phyloP scores from a whole-genome alignment of 2,888 invertebrate species.

The Tyria jacobaeae region DNA sequence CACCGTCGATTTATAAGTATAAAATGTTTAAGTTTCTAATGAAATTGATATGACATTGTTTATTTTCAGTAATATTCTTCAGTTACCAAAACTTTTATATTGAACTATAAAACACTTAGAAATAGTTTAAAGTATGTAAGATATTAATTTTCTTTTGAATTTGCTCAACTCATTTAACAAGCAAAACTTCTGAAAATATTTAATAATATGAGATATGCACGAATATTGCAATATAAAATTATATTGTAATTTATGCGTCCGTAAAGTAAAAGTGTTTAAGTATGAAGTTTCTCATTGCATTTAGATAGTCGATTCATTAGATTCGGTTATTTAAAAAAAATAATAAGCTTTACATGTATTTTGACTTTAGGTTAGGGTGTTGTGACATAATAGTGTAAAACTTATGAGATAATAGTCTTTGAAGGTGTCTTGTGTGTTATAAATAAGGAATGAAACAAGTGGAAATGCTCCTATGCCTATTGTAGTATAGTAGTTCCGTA shows the following conservation, averaged over 20 bases:
- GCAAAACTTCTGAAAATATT: background rate
- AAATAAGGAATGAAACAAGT: too few species aligned
- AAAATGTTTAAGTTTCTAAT: background rate
- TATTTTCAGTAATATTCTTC: background rate
- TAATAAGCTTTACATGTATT: too few species aligned
- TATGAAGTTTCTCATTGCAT: background rate
- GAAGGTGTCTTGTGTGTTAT: too few species aligned
- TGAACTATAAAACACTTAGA: background rate
- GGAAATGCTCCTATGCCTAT: too few species aligned
- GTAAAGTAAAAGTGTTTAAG: background rate
- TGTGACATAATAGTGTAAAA: too few species aligned
- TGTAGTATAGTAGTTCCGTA: too few species aligned
- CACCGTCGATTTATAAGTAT: background rate
- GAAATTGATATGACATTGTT: background rate
- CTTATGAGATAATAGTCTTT: too few species aligned
- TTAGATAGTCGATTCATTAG: background rate
- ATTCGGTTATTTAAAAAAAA: background rate
- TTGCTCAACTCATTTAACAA: background rate
- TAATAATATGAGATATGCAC: background rate
- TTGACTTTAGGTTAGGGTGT: too few species aligned
- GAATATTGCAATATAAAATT: background rate
- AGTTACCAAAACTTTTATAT: background rate
- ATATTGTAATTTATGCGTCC: background rate
- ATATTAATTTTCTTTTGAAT: background rate
- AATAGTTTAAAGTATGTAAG: background rate